Conservation (phyloP, 2,888 invertebrate genomes). For the Baccha elongata region DNA sequence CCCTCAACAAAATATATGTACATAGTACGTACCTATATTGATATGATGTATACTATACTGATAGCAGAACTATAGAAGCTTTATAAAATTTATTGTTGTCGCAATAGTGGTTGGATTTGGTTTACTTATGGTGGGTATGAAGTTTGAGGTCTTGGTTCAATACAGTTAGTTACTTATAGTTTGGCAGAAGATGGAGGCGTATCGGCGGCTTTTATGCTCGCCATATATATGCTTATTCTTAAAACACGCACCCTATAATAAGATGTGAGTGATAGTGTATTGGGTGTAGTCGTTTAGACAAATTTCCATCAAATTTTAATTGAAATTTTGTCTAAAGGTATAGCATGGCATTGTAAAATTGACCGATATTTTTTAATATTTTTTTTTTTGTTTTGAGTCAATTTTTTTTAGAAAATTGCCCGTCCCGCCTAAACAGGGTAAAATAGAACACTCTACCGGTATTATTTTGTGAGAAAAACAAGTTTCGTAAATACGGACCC, state of each 20-base stretch:
- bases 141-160: slow-evolving; percentile 36
- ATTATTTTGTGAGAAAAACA: no score
- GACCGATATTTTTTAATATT: no score
- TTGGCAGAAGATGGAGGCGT: slow-evolving; percentile 30
- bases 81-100: slow-evolving; percentile 70
- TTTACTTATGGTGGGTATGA: neutral
- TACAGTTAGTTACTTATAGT: neutral
- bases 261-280: slow-evolving; percentile 15
- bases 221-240: slow-evolving; percentile 15
- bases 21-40: neutral
- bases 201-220: slow-evolving; percentile 32
- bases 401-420: no score
- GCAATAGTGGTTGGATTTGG: slow-evolving; percentile 45
- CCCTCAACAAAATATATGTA: slow-evolving; percentile 4
- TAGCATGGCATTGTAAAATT: slow-evolving; percentile 12
- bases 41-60: no score
- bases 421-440: no score
- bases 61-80: no score
- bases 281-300: slow-evolving; percentile 43
- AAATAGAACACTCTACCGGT: no score
- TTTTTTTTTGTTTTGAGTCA: no score
- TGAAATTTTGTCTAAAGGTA: slow-evolving; percentile 52
- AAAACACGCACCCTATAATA: slow-evolving; percentile 53
- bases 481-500: no score
- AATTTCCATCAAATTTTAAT: slow-evolving; percentile 66